phyloP scores from a whole-genome alignment of 2,797 vertebrate genomes.

The Malacoctenus gilli region DNA sequence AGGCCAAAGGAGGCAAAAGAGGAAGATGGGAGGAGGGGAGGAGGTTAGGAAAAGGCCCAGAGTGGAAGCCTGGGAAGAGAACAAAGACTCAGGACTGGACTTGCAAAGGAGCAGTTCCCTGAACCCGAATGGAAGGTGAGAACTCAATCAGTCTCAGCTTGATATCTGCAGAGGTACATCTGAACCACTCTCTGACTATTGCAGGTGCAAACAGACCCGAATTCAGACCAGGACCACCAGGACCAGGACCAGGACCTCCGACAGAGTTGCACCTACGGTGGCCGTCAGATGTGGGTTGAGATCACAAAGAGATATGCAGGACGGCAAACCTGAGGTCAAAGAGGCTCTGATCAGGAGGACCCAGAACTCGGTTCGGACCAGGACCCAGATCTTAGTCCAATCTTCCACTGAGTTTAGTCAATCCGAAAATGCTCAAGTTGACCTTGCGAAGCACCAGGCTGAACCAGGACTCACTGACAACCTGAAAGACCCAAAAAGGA shows the following conservation, averaged over 20 bases:
- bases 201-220: conserved; percentile 13
- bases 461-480: not conserved
- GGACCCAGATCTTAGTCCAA: not conserved
- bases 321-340: conserved; percentile 28
- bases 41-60: conserved; percentile 1
- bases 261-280: not conserved
- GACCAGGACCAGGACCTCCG: not conserved
- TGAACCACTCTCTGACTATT: not conserved
- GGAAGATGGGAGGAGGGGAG: no score
- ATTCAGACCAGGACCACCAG: not conserved
- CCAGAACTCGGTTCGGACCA: not conserved
- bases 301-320: conserved; percentile 2
- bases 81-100: conserved; percentile 9
- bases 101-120: not conserved
- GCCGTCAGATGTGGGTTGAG: conserved; percentile 1
- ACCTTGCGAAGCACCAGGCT: not conserved
- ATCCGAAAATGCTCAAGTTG: no score
- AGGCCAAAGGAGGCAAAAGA: no score
- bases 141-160: not conserved
- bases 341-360: conserved; percentile 35
- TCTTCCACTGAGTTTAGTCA: no score
- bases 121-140: conserved; percentile 15
- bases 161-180: not conserved
- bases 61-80: conserved; percentile 20
- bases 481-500: not conserved